Evolutionary conservation across 2,797 vertebrate species (phyloP), one percentile per base, ranked within the genome.

Genomic region (Artibeus jamaicensis): DNA sequence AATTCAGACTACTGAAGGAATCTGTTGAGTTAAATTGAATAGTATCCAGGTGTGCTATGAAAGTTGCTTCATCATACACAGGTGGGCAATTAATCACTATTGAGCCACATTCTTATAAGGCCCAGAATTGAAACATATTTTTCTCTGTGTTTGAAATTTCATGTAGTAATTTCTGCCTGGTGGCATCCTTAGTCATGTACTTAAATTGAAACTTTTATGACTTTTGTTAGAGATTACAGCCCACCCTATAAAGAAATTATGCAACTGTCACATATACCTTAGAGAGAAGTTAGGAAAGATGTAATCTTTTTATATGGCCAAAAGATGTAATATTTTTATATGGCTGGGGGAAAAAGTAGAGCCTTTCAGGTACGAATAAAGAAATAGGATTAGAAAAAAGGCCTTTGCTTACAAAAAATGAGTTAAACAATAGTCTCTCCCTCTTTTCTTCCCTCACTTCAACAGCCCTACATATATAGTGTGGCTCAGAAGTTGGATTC

Each of bases 161-260:
- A 37, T 21, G 22, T 32, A 78, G 59, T 86, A 16, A 78, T 96
- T 85, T 94, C 39, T 59, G 53, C 39, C 15, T 67, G 42, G 39
- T 90, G 67, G 55, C 42, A 82, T 71, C 55, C 2, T 70, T 62
- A 76, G 44, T 86, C 39, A 73, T n/a, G 29, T 76, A n/a, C 57
- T 78, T 90, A 39, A 70, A 59, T 53, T 34, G 50, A 68, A 92
- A 85, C 44, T 71, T 87, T 85, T 55, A 68, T 88, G 26, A 67
- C 3, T 44, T 7, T 57, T 83, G 46, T 91, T 86, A 71, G 34
- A 79, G 50, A 88, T 91, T 90, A 67, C 55, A 84, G 34, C 24
- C 15, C 22, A 70, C 14, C 18, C 8, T 39, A 4, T 79, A 78
- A 84, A 90, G 68, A 87, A 90, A 94, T 82, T n/a, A 76, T 62